These are phyloP conservation scores for Nesospiza acunhae DNA, from an alignment of 2,113 vertebrate species.

Conservation along the genomic window DNA sequence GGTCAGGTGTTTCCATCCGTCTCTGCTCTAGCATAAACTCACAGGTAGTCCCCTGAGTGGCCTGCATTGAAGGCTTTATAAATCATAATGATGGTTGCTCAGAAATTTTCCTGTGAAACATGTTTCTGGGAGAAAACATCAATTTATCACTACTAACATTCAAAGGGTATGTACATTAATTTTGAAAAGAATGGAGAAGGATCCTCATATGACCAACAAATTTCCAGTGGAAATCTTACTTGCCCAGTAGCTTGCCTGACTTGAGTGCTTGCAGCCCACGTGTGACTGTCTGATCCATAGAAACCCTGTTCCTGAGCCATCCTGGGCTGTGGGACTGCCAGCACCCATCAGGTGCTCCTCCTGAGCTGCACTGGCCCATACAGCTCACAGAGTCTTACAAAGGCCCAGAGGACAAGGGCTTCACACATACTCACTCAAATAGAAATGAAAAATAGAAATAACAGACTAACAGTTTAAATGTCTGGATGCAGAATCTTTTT, in stretches of 20 bases:
- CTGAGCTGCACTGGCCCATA: not conserved
- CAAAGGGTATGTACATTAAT: not conserved
- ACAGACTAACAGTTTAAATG: not conserved
- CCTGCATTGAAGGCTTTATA: constrained; percentile 18
- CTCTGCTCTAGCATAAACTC: not conserved
- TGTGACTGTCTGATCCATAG: not conserved
- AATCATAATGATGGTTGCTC: not conserved
- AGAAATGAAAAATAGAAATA: constrained; percentile 16
- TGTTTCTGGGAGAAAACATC: not conserved
- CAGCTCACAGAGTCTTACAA: not conserved
- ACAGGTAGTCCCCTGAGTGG: not conserved
- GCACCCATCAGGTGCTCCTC: not conserved
- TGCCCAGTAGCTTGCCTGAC: not conserved
- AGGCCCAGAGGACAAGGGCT: not conserved
- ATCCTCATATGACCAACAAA: not conserved
- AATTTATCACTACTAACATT: not conserved
- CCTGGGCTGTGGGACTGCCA: not conserved
- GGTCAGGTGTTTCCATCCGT: not conserved
- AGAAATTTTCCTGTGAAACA: not conserved
- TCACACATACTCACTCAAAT: not conserved
- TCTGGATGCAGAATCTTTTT: not conserved
- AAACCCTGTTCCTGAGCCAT: not conserved
- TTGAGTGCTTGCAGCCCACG: not conserved
- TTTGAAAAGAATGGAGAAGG: not conserved
- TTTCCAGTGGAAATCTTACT: not conserved